Conservation (phyloP, 2,888 invertebrate genomes). For the Melinaea menophilus region DNA sequence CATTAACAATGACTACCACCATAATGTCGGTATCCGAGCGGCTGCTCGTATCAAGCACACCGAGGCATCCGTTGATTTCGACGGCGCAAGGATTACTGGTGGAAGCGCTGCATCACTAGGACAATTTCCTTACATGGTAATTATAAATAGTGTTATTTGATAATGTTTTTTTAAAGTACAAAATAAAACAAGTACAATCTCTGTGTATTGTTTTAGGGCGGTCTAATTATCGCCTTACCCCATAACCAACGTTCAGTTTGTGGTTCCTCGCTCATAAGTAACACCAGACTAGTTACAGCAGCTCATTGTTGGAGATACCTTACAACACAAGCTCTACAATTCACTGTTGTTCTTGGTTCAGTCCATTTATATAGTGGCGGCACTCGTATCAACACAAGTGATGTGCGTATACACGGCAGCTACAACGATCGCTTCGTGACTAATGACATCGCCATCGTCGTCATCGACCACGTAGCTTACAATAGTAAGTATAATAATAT, state of each 20-base stretch:
- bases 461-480: conserved; percentile 22
- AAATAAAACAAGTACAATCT: too few species aligned
- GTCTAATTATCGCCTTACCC: conserved; percentile 42
- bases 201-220: conserved; percentile 34
- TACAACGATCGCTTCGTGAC: conserved; percentile 32
- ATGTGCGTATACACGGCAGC: conserved; percentile 38
- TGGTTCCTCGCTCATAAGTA: conserved; percentile 55
- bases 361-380: conserved; percentile 57
- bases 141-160: too few species aligned
- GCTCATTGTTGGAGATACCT: conserved; percentile 67
- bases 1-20: conserved; percentile 31
- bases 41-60: conserved; percentile 32
- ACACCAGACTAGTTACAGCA: conserved; percentile 54
- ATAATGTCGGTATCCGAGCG: conserved; percentile 31
- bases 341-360: conserved; percentile 59
- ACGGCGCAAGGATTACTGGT: conserved; percentile 32
- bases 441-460: conserved; percentile 46
- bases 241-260: conserved; percentile 48
- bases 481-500: conserved; percentile 20
- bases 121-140: conserved; percentile 26
- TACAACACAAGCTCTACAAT: conserved; percentile 48
- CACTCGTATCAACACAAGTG: conserved; percentile 36
- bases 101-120: conserved; percentile 30
- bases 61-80: conserved; percentile 32
- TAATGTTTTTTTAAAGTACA: too few species aligned